A percentile compares a stretch with the other conserved stretches of the same genome.
Conservation (phyloP, 2,888 invertebrate species). For the Lasioglossum villosulum region DNA sequence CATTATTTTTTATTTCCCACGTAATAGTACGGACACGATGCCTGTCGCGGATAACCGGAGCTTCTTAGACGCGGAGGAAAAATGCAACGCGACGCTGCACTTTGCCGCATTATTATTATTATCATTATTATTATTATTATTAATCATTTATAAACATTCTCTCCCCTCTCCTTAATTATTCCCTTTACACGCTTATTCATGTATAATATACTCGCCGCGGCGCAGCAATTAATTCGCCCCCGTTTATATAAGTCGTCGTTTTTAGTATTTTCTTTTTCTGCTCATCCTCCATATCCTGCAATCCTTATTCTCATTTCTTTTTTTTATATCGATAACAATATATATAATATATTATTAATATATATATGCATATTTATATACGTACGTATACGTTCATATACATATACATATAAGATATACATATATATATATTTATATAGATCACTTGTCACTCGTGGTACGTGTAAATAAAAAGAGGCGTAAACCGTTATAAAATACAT, state of each 20-base stretch:
- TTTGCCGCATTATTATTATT: constrained; percentile 19
- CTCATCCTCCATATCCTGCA: constrained; percentile 1
- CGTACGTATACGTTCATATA: constrained; percentile 7
- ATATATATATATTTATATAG: constrained; percentile 63
- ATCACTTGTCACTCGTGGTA: constrained; percentile 84
- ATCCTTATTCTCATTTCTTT: constrained; percentile 12
- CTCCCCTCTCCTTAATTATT: not conserved
- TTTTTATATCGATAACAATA: constrained; percentile 60
- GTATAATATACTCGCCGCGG: constrained; percentile 14
- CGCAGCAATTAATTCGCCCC: constrained; percentile 34
- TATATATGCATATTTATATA: constrained; percentile 45
- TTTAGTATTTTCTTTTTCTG: not conserved
- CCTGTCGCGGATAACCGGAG: constrained; percentile 84
- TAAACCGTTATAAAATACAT: constrained; percentile 85
- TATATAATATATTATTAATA: constrained; percentile 66
- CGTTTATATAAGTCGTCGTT: constrained; percentile 49
- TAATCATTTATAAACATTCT: constrained; percentile 11
- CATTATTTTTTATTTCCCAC: constrained; percentile 38
- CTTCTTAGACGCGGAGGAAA: constrained; percentile 78
- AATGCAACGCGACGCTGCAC: constrained; percentile 61
- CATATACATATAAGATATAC: constrained; percentile 64
- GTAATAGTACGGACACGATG: constrained; percentile 81
- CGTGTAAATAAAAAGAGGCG: constrained; percentile 84
- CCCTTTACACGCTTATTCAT: constrained; percentile 13
- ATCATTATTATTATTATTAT: not conserved